Evolutionary conservation across 2,888 invertebrate genomes (phyloP).

Genomic region (Ditula angustiorana): DNA sequence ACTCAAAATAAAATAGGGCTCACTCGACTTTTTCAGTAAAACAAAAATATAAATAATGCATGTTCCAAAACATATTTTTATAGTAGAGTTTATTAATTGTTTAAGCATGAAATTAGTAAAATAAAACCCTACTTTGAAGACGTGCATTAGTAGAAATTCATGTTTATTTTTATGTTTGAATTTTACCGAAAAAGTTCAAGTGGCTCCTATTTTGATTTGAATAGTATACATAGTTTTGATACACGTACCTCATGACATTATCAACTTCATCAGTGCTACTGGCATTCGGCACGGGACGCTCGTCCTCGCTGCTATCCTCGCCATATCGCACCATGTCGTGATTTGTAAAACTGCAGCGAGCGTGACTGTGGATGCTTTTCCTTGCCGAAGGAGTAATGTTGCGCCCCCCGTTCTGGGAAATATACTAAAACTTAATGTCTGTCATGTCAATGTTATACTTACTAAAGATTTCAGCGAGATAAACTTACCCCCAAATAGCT

Average conservation of each 20-base stretch:
- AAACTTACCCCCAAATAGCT: slow-evolving; percentile 11
- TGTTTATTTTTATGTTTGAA: too few relatives aligned
- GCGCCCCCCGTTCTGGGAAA: slow-evolving; percentile 58
- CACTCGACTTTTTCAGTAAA: too few relatives aligned
- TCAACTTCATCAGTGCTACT: slow-evolving; percentile 67
- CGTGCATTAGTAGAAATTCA: too few relatives aligned
- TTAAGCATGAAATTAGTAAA: too few relatives aligned
- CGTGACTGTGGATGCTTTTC: slow-evolving; percentile 60
- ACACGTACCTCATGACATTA: slow-evolving; percentile 67
- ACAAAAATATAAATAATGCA: too few relatives aligned
- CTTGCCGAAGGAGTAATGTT: slow-evolving; percentile 60
- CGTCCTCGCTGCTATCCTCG: slow-evolving; percentile 37
- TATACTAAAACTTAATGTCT: background rate
- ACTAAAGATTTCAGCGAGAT: background rate
- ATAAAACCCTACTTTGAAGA: too few relatives aligned
- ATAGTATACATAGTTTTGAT: too few relatives aligned
- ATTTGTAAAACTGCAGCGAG: slow-evolving; percentile 46
- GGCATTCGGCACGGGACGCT: slow-evolving; percentile 17
- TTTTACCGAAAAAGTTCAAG: too few relatives aligned
- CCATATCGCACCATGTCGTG: slow-evolving; percentile 63
- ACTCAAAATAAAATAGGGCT: too few relatives aligned
- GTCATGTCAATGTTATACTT: background rate
- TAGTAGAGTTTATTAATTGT: too few relatives aligned
- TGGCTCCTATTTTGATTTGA: too few relatives aligned
- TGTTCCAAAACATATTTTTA: too few relatives aligned